A percentile compares a stretch with the other conserved stretches of the same genome.
These are phyloP conservation scores for Festucalex cinctus DNA, from an alignment of 2,113 vertebrate genomes.

Conservation along the genomic window DNA sequence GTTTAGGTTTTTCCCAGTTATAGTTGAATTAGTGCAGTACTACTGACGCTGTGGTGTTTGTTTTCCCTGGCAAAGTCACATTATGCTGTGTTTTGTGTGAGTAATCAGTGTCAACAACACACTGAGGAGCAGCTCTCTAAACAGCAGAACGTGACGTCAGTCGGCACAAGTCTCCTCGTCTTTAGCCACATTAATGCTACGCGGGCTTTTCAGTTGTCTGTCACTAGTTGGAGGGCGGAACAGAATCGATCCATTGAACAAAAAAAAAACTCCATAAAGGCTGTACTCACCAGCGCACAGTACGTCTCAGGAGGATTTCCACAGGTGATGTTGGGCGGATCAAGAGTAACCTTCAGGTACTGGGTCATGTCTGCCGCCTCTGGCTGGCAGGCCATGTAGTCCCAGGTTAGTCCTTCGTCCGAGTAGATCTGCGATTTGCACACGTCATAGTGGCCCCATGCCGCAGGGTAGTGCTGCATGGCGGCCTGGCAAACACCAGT, in stretches of 20 bases:
- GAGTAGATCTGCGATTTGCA: conserved; percentile 95
- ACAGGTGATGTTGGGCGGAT: conserved; percentile 95
- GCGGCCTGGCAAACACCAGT: conserved; percentile 81
- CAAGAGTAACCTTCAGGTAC: conserved; percentile 89
- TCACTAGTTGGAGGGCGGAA: conserved; percentile 24
- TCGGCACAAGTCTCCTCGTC: conserved; percentile 23
- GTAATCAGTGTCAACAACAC: conserved; percentile 21
- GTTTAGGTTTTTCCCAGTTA: not conserved
- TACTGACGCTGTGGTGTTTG: conserved; percentile 11
- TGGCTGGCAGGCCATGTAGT: conserved; percentile 98
- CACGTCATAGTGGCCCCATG: conserved; percentile 96
- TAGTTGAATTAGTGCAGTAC: not conserved
- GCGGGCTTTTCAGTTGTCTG: conserved; percentile 32
- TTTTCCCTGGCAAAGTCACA: conserved; percentile 25
- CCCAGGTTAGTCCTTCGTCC: conserved; percentile 94
- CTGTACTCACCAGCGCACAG: conserved; percentile 89
- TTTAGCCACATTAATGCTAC: conserved; percentile 17
- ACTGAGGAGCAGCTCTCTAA: conserved; percentile 25
- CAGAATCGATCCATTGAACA: conserved; percentile 7
- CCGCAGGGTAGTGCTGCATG: conserved; percentile 91
- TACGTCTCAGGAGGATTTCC: conserved; percentile 95
- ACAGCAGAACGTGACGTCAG: conserved; percentile 45
- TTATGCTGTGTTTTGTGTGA: conserved; percentile 19
- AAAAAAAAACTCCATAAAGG: not conserved
- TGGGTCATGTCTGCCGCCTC: conserved; percentile 97